These are phyloP conservation scores for Tetrax tetrax DNA, from an alignment of 2,113 vertebrate species.

Conservation along the genomic window DNA sequence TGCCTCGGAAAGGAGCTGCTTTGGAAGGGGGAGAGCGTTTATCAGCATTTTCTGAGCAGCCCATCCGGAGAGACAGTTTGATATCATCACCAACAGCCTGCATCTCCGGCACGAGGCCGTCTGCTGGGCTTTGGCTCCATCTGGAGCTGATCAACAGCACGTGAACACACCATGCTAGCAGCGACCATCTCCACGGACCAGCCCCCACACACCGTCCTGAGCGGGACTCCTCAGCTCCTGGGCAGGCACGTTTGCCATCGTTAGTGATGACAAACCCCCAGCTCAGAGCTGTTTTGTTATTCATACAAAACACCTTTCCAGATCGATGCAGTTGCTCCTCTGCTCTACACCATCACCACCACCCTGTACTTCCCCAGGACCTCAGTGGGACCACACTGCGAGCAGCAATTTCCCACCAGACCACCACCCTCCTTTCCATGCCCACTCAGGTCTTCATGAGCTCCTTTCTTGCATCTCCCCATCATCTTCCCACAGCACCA, in stretches of 20 bases:
- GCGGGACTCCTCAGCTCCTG: neutral
- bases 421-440: too few relatives aligned
- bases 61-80: neutral
- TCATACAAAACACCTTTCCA: neutral
- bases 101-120: rapidly evolving
- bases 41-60: neutral
- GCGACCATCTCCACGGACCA: rapidly evolving
- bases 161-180: rapidly evolving
- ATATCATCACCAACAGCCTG: rapidly evolving
- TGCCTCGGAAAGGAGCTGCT: neutral
- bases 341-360: neutral
- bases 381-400: rapidly evolving
- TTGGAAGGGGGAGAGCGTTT: neutral
- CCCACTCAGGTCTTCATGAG: neutral
- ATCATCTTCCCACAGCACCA: neutral
- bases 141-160: neutral
- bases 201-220: rapidly evolving
- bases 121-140: constrained; percentile 44
- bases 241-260: rapidly evolving
- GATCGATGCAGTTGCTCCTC: neutral
- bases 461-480: neutral
- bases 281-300: neutral
- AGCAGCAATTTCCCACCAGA: neutral
- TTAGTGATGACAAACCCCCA: neutral
- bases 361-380: neutral